These are phyloP conservation scores for Diorhabda carinulata DNA, from an alignment of 1,140 invertebrate species.

Conservation along the genomic window DNA sequence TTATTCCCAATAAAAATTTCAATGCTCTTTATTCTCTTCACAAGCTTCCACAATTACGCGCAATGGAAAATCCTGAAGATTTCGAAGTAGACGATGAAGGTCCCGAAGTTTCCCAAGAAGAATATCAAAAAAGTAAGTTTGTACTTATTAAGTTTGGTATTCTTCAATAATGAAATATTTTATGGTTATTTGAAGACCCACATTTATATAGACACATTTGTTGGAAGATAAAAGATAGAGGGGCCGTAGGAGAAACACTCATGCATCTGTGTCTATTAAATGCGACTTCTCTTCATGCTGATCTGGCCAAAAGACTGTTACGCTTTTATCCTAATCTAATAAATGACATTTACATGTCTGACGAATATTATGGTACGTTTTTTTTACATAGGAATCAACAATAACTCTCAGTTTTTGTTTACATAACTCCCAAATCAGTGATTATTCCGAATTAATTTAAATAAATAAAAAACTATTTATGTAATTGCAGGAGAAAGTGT, in stretches of 20 bases:
- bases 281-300: constrained; percentile 84
- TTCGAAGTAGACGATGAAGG: constrained; percentile 75
- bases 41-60: constrained; percentile 66
- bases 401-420: too few relatives aligned
- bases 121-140: constrained; percentile 43
- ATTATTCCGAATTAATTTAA: too few relatives aligned
- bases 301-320: constrained; percentile 87
- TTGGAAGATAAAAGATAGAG: constrained; percentile 89
- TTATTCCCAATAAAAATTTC: too few relatives aligned
- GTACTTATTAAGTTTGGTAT: background rate
- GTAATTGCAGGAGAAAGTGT: constrained; percentile 71
- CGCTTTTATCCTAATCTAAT: constrained; percentile 92
- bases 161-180: background rate
- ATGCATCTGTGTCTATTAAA: constrained; percentile 91
- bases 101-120: constrained; percentile 53
- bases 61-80: constrained; percentile 77
- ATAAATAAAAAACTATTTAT: background rate
- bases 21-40: too few relatives aligned
- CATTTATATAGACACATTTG: constrained; percentile 75
- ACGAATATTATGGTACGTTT: constrained; percentile 90
- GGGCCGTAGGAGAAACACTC: constrained; percentile 93
- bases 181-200: constrained; percentile 37
- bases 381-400: background rate
- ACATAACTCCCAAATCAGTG: too few relatives aligned
- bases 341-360: constrained; percentile 91